Conservation (phyloP, 2,888 invertebrate genomes). For the Rotaria macrura region DNA sequence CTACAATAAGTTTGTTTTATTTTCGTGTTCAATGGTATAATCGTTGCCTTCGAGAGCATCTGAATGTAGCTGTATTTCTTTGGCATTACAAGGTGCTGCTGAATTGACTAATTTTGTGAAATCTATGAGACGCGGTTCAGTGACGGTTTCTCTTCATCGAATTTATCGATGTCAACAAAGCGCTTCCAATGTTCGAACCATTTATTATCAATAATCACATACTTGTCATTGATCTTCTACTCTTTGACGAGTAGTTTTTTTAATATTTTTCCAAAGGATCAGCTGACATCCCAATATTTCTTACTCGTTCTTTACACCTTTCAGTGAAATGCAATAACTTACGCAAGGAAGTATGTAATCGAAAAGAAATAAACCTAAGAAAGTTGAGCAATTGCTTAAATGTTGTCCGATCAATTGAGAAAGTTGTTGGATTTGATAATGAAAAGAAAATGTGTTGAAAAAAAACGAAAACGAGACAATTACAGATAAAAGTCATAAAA, state of each 20-base stretch:
- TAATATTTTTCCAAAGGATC: background rate
- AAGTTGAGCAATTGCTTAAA: no score
- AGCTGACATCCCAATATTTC: background rate
- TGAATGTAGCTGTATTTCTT: background rate
- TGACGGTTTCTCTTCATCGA: background rate
- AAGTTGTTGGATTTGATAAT: no score
- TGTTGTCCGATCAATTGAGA: no score
- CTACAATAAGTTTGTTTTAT: background rate
- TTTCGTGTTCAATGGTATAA: background rate
- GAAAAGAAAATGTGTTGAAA: no score
- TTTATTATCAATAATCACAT: constrained; percentile 46
- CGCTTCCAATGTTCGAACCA: constrained; percentile 53
- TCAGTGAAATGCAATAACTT: background rate
- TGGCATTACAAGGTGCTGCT: background rate
- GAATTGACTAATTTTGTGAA: background rate
- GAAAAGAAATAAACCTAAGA: no score
- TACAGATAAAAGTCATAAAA: no score
- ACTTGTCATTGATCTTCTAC: constrained; percentile 15
- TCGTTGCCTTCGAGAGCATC: background rate
- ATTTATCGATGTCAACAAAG: constrained; percentile 44
- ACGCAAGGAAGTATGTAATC: background rate
- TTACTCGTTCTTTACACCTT: background rate
- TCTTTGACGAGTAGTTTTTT: background rate
- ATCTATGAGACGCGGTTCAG: background rate
- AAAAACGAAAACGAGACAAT: no score